Conservation (phyloP, 2,797 vertebrate genomes). For the Ambastaia sidthimunki region DNA sequence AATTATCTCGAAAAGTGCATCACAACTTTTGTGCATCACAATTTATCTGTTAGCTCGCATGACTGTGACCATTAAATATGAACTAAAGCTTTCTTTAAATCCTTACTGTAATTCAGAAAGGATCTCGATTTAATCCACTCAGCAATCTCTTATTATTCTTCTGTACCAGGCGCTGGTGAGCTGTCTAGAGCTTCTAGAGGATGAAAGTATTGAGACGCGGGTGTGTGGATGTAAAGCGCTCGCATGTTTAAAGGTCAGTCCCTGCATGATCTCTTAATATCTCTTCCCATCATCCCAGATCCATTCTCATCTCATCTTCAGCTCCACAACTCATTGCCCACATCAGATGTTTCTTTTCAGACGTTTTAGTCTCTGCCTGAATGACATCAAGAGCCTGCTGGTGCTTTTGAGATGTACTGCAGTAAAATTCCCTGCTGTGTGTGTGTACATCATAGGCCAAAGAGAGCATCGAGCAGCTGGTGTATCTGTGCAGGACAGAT, state of each 20-base stretch:
- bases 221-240: conserved; percentile 92
- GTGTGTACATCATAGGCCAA: conserved; percentile 82
- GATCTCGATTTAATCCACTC: too few relatives aligned
- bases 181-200: conserved; percentile 93
- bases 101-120: conserved; percentile 3
- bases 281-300: not conserved
- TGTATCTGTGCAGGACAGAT: conserved; percentile 94
- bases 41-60: too few relatives aligned
- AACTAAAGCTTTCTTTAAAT: not conserved
- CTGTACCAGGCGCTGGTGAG: conserved; percentile 85
- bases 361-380: not conserved
- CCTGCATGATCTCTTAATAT: not conserved
- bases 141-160: not conserved
- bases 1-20: too few relatives aligned
- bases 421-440: conserved; percentile 44
- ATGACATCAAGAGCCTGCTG: not conserved
- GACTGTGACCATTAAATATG: not conserved
- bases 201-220: conserved; percentile 82
- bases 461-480: conserved; percentile 94
- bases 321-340: not conserved
- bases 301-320: not conserved
- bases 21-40: too few relatives aligned
- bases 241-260: conserved; percentile 88
- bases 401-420: not conserved
- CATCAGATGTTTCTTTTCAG: not conserved